Evolutionary conservation across 2,888 invertebrate species (phyloP), one percentile per base, ranked within the genome.

Genomic region (Cheilosia variabilis): DNA sequence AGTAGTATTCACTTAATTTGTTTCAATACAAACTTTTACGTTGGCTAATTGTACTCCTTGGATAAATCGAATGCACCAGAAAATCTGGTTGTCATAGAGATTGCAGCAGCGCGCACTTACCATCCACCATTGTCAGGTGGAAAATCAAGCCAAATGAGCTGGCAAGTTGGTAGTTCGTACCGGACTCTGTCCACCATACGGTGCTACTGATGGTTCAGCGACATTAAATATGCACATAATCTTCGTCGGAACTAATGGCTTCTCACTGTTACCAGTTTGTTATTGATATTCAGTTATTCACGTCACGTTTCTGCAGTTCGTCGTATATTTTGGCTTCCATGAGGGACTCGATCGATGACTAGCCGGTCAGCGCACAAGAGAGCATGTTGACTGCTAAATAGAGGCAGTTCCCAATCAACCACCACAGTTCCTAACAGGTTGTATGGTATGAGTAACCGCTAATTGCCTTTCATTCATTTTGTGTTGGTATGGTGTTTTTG

Each of bases 261-360:
- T 75, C 75, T 79, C 65, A 65, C 84, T 60, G 79, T 75, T 80
- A 66, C 65, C 53, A 71, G 65, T 34, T 68, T 75, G 73, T 69
- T 84, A 65, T 84, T 80, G 63, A 60, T 79, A 80, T 84, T 84
- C 75, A 84, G 84, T 84, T 84, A 84, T 84, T 69, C 80, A 60
- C 27, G 75, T 79, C 84, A 84, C 84, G 84, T 79, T 65, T 53
- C 10, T 55, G 68, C 55, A 50, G 72, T 80, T 75, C 62, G 53
- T 24, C 24, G 58, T 66, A 60, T 58, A 66, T 71, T 79, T 75
- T 71, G 47, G 62, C 24, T 1, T 71, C 71, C 71, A 43, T 27
- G 45, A 71, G 80, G 75, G 69, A 80, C 60, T 75, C 53, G 60
- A 84, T 80, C 60, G 55, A 80, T 69, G 75, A 66, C 57, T 66